Conservation (phyloP, 1,140 invertebrate genomes). For the Polypedilum vanderplanki region DNA sequence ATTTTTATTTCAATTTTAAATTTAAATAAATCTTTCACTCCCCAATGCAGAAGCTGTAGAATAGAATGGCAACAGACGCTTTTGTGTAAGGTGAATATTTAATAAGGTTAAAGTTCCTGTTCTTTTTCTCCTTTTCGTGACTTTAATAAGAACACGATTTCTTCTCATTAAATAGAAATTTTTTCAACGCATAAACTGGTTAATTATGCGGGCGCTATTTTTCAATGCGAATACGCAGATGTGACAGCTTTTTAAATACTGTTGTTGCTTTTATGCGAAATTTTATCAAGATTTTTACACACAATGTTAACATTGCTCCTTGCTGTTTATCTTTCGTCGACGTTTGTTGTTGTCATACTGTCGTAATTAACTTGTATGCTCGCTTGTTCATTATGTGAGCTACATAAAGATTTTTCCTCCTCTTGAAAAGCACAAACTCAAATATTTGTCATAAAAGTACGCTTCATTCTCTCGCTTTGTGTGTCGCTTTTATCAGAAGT, state of each 20-base stretch:
- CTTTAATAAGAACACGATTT: not conserved
- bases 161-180: not conserved
- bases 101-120: not conserved
- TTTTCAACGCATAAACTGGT: not conserved
- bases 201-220: not conserved
- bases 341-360: conserved; percentile 14
- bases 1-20: not conserved
- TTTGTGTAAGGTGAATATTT: not conserved
- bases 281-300: not conserved
- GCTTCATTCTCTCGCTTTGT: not conserved
- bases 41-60: not conserved
- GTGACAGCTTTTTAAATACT: not conserved
- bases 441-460: conserved; percentile 13
- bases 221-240: not conserved
- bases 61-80: not conserved
- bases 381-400: conserved; percentile 7
- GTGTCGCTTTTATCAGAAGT: no score
- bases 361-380: conserved; percentile 21
- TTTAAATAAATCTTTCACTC: conserved; percentile 3
- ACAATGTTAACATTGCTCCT: not conserved
- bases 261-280: not conserved
- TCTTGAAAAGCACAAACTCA: conserved; percentile 5
- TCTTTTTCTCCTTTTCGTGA: not conserved
- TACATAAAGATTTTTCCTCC: not conserved
- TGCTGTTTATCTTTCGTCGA: not conserved